Evolutionary conservation across 2,888 invertebrate genomes (phyloP), one percentile per base, ranked within the genome.

Genomic region (Dioctria linearis): DNA sequence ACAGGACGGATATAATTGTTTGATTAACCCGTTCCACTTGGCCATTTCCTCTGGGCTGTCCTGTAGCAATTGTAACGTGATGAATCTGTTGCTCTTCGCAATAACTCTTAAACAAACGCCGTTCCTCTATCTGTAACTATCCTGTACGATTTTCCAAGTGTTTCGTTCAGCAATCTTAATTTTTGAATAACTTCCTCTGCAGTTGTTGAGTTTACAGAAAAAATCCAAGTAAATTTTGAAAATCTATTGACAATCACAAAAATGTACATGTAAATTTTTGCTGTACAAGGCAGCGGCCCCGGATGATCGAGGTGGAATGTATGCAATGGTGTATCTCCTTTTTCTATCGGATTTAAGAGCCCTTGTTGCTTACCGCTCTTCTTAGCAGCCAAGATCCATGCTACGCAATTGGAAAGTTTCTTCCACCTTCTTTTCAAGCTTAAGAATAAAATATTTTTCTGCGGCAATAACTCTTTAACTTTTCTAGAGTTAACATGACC

Each of bases 231-330:
- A 37, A 67, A 67, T 37, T 67, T 67, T 49, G 67, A 3, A 49
- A 67, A 67, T 25, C 8, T 8, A 49, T 49, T 49, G 0, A 49
- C 37, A 13, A 49, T 25, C 5, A 67, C 67, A 8, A 67, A 9
- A 13, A 67, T 83, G 66, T 87, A 83, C 63, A 86, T 86, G 49
- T 86, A 86, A n/a, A 80, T 79, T 63, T 86, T 86, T 2, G 81
- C 83, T 0, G 86, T 87, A 9, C 83, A 83, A 0, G 83, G 80
- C 59, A 86, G 25, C 3, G 86, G 86, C 3, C 87, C 86, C 3
- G 87, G 11, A 54, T 88, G 87, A 66, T 87, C 87, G 5, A 85
- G 54, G 61, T 87, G 86, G 5, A 83, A 84, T 0, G 86, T 86
- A 8, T 84, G 80, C 8, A 86, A 66, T 5, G 86, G 86, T 1